These are phyloP conservation scores for Urocitellus parryii DNA, from an alignment of 2,113 vertebrate species.

Conservation along the genomic window DNA sequence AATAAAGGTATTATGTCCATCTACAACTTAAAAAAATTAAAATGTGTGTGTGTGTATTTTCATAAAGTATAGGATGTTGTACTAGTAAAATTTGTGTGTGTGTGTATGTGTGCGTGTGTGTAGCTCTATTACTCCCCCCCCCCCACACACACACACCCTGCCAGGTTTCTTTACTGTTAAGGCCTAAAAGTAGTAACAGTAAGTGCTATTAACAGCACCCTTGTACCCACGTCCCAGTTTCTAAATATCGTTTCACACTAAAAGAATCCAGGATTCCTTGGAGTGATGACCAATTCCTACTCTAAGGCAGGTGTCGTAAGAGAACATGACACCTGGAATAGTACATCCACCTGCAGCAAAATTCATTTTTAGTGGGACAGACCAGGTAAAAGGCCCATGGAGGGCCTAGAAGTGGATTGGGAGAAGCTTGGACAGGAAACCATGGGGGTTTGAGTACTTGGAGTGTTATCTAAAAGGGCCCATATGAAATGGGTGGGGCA, in stretches of 20 bases:
- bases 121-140: too few species aligned
- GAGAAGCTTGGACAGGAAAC: not conserved
- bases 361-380: not conserved
- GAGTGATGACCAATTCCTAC: not conserved
- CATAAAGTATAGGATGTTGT: too few species aligned
- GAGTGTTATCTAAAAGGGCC: not conserved
- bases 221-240: slow-evolving; percentile 1
- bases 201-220: not conserved
- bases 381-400: not conserved
- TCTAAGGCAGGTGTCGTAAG: not conserved
- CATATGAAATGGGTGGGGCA: not conserved
- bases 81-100: too few species aligned
- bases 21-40: too few species aligned
- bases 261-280: not conserved
- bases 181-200: not conserved
- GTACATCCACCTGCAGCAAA: not conserved
- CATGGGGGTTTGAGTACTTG: not conserved
- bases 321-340: not conserved
- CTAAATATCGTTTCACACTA: not conserved
- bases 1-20: too few species aligned
- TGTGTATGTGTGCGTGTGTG: too few species aligned
- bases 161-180: not conserved
- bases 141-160: too few species aligned
- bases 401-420: not conserved
- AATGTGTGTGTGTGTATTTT: too few species aligned